A percentile compares a stretch with the other conserved stretches of the same genome.
phyloP scores from a whole-genome alignment of 2,113 vertebrate genomes.

The Rallus limicola region DNA sequence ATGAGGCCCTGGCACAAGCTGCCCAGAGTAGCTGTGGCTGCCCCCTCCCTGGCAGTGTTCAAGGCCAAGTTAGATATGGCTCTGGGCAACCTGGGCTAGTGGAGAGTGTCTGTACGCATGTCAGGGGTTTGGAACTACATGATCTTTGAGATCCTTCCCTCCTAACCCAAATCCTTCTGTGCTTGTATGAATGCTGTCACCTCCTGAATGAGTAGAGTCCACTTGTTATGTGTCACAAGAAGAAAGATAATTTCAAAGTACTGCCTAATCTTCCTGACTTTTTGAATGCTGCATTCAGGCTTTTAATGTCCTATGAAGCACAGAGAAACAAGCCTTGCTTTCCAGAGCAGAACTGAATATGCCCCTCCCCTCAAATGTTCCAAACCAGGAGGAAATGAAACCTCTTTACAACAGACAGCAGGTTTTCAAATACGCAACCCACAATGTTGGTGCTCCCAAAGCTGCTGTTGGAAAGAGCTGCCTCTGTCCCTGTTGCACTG shows the following conservation, averaged over 20 bases:
- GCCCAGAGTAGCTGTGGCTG: no score
- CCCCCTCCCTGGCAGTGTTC: no score
- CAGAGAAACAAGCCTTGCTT: background rate
- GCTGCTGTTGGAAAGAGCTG: background rate
- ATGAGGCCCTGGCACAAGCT: no score
- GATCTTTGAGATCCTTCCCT: no score
- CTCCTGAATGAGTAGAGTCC: background rate
- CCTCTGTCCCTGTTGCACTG: background rate
- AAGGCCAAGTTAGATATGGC: no score
- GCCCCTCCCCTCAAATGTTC: background rate
- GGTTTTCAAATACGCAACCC: background rate
- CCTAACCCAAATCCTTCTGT: no score
- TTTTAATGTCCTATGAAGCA: background rate
- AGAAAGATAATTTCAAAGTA: background rate
- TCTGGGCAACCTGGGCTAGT: no score
- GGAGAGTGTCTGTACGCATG: no score
- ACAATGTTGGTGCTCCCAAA: background rate
- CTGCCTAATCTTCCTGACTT: background rate
- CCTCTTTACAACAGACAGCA: rapidly evolving
- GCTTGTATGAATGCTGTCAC: background rate
- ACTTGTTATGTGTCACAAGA: background rate
- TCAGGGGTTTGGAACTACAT: no score
- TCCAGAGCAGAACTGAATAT: background rate
- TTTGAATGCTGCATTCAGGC: background rate
- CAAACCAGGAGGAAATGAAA: background rate